Base-by-base conservation (phyloP, 2,797 vertebrate genomes). In the Arnoldichthys spilopterus region DNA sequence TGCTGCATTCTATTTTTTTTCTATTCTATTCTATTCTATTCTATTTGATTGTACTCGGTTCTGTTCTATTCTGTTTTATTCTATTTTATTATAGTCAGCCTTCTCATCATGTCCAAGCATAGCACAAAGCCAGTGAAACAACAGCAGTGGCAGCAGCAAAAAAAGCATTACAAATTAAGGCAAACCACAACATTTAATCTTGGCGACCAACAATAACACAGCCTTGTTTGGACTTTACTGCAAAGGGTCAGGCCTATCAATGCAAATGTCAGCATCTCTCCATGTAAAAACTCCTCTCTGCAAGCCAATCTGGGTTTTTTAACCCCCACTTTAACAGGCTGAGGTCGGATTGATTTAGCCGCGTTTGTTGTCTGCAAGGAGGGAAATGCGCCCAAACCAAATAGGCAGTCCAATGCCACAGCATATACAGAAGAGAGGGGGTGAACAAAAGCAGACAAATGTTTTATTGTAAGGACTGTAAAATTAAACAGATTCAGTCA, bases 401-500 rank as follows among this genome's bases (percentile, higher is more conserved):
- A 51, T 12, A 59, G 64, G 63, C 26, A 71, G 54, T 40, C 49
- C 3, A 8, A 71, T n/a, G 16, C 45, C 67, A 40, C 22, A 78
- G 30, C 18, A 45, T 49, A 77, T 26, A 59, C 20, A 32, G 59
- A 18, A 77, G 9, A 37, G 7, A 58, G 54, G 24, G 24, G 24
- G 24, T 8, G 24, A 15, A 28, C 9, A 88, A 90, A 90, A 83
- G 69, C 67, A 88, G 77, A 90, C 85, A 84, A 81, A 88, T 22
- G 20, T 62, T 85, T 84, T 92, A 90, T 89, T 77, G 83, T 43
- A 24, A 43, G 63, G 83, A 84, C 84, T 86, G 88, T 91, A 87
- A 88, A 90, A 88, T 80, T 90, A 89, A 89, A 90, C 87, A 87
- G 83, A 79, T 85, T 88, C 85, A 86, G 85, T 78, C 85, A 86